Evolutionary conservation across 2,113 vertebrate genomes (phyloP).

Genomic region (Ptilonorhynchus violaceus): DNA sequence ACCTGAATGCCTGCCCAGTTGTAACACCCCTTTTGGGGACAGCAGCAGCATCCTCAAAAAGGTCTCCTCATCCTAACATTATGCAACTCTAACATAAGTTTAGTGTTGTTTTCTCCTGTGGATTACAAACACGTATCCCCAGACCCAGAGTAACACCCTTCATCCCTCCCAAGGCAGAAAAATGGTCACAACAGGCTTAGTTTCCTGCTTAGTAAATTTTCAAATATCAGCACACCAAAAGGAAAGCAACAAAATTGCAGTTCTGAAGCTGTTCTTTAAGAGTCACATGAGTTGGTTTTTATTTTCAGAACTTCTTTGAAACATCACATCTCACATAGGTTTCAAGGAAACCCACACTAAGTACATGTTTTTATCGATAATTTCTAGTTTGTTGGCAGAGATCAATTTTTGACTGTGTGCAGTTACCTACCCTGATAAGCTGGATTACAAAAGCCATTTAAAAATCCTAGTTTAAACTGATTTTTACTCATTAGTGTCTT

Average conservation of each 20-base stretch:
- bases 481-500: neutral
- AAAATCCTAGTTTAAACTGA: neutral
- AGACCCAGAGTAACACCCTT: neutral
- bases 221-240: neutral
- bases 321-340: neutral
- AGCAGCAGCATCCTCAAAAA: neutral
- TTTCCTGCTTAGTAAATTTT: neutral
- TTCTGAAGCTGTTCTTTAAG: neutral
- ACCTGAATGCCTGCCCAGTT: neutral
- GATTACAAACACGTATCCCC: neutral
- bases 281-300: neutral
- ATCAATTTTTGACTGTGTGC: neutral
- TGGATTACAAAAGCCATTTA: neutral
- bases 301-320: neutral
- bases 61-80: neutral
- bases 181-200: neutral
- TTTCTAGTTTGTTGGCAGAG: neutral
- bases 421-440: neutral
- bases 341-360: neutral
- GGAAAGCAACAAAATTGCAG: neutral
- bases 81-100: neutral
- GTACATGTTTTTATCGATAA: neutral
- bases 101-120: neutral
- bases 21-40: neutral
- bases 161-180: neutral